Percentiles rank a stretch among this genome's conserved stretches.
These are phyloP conservation scores for Cheilinus undulatus DNA, from an alignment of 2,113 vertebrate genomes.

Conservation along the genomic window DNA sequence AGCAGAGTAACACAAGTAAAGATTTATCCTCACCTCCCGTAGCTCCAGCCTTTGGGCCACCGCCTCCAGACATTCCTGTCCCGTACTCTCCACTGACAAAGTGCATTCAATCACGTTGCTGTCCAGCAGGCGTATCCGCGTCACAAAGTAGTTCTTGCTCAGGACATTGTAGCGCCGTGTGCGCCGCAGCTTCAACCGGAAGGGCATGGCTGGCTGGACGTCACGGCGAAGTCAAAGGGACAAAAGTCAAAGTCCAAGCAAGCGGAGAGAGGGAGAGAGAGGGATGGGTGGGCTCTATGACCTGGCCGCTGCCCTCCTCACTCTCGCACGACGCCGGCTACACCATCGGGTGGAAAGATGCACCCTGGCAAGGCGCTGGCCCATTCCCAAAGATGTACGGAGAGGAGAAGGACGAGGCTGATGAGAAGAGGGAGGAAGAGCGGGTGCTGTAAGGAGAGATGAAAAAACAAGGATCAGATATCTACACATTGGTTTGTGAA, in stretches of 20 bases:
- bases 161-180: constrained; percentile 96
- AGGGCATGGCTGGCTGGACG: constrained; percentile 89
- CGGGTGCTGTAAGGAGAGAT: constrained; percentile 48
- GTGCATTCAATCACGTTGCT: constrained; percentile 94
- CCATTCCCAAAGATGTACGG: constrained; percentile 81
- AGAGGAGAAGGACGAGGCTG: constrained; percentile 48
- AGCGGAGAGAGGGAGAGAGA: constrained; percentile 29
- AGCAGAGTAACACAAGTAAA: neutral
- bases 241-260: constrained; percentile 61
- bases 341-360: constrained; percentile 77
- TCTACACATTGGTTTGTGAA: neutral
- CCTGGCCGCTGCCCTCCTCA: constrained; percentile 63
- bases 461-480: constrained; percentile 8
- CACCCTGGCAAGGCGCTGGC: constrained; percentile 78
- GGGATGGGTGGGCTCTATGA: constrained; percentile 62
- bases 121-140: constrained; percentile 93
- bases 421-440: constrained; percentile 28
- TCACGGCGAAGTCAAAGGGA: constrained; percentile 66
- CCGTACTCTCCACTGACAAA: constrained; percentile 94
- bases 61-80: constrained; percentile 96
- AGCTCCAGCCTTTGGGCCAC: constrained; percentile 95
- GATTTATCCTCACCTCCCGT: constrained; percentile 87
- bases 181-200: constrained; percentile 92
- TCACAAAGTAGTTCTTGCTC: constrained; percentile 98
- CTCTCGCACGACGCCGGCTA: constrained; percentile 73